Evolutionary conservation across 2,113 vertebrate species (phyloP).

Genomic region (Cichladusa arquata): DNA sequence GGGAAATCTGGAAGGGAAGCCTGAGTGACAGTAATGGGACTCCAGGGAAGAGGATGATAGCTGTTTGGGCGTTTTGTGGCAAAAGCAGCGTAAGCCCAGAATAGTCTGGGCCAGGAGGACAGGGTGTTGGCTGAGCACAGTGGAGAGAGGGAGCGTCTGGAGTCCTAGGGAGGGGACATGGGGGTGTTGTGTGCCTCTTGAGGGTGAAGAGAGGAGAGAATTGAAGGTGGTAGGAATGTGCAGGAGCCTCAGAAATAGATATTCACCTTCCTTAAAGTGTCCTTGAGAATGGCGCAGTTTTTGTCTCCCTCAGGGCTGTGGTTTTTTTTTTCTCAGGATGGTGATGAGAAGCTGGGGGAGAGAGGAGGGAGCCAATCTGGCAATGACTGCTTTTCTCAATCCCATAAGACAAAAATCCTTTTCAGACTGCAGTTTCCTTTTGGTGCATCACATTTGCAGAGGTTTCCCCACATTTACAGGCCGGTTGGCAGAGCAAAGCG

Average conservation of each 20-base stretch:
- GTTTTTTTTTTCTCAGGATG: neutral
- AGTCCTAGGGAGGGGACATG: neutral
- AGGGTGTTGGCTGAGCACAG: neutral
- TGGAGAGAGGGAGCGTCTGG: neutral
- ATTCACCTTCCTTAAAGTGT: conserved; percentile 14
- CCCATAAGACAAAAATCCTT: neutral
- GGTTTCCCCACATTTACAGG: neutral
- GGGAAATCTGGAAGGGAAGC: conserved; percentile 23
- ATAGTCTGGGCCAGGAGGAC: conserved; percentile 16
- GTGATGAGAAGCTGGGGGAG: neutral
- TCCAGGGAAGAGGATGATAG: conserved; percentile 3
- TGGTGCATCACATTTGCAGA: neutral
- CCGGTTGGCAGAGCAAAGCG: neutral
- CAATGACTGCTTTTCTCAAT: neutral
- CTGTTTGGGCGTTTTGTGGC: conserved; percentile 13
- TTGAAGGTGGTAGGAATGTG: neutral
- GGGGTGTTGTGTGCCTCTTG: neutral
- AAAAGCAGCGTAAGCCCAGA: neutral
- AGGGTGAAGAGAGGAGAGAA: neutral
- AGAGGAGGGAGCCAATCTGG: neutral
- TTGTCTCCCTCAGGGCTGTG: neutral
- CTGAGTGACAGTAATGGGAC: conserved; percentile 60
- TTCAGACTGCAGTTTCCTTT: neutral
- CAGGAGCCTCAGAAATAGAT: neutral
- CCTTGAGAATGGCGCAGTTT: conserved; percentile 3